Base-by-base conservation (phyloP, 1,140 invertebrate genomes). In the Drosophila lowei region DNA sequence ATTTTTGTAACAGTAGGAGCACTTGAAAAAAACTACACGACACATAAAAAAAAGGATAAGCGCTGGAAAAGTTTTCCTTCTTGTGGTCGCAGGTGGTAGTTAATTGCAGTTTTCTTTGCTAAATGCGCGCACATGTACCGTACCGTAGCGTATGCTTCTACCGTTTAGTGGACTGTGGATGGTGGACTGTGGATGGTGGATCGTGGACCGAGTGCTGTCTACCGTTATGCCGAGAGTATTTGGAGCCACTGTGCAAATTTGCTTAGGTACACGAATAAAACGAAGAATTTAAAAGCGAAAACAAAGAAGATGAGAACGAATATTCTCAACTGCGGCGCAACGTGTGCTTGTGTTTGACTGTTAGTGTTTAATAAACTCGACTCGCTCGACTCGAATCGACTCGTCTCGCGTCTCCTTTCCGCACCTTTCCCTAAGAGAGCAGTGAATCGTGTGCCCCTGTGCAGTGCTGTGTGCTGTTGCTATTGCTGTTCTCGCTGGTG, bases 201-300 rank as follows among this genome's bases (percentile, higher is more conserved):
- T n/a, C 30, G 47, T 15, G 34, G 4, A 28, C 21, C 30, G 30
- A 49, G 3, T 25, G 41, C 49, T 66, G 55, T 55, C 13, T 63
- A 73, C 63, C 72, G 64, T 60, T 77, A 25, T 28, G 64, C 56
- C 52, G 49, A 68, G 47, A 77, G 46, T 56, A 54, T 44, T 42
- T 70, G 44, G 30, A 52, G 64, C 63, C 60, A 68, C 63, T 57
- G 56, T 60, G 52, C 57, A 55, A 49, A 55, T 61, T 38, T 60
- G 42, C 47, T 57, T 59, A 16, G 67, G 16, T 43, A 16, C 42
- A 23, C 30, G 11, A 52, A 47, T 30, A 53, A 16, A 38, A 43
- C 42, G 38, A 28, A 18, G 42, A 52, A 38, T 38, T 38, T 38
- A 38, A 11, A 34, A 38, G 34, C 34, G 34, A 38, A 43, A 46